A percentile compares a stretch with the other conserved stretches of the same genome.
Evolutionary conservation across 1,140 invertebrate genomes (phyloP).

Genomic region (Drosophila willistoni): DNA sequence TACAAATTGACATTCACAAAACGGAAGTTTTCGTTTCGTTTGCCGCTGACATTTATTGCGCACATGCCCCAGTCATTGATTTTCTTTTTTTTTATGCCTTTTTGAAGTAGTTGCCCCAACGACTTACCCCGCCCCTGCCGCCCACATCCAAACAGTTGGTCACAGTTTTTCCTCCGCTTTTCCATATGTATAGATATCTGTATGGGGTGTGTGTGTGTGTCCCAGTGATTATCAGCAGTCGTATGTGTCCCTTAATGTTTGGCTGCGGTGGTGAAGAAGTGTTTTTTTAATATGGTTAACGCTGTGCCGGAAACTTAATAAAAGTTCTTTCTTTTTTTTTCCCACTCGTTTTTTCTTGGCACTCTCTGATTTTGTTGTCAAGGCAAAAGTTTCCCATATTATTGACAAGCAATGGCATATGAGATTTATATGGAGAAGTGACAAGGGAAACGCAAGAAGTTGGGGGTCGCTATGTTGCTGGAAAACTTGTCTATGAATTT

Average conservation of each 20-base stretch:
- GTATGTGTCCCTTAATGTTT: conserved; percentile 45
- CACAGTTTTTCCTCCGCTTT: conserved; percentile 36
- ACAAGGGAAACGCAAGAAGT: conserved; percentile 20
- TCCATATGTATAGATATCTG: conserved; percentile 38
- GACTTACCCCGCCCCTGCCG: conserved; percentile 25
- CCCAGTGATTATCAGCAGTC: conserved; percentile 43
- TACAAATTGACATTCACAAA: conserved; percentile 35
- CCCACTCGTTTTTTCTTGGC: not conserved
- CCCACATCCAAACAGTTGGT: conserved; percentile 33
- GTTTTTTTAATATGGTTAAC: conserved; percentile 70
- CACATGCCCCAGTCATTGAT: conserved; percentile 76
- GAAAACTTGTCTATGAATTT: conserved; percentile 54
- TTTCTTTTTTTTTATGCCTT: conserved; percentile 73
- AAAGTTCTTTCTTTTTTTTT: conserved; percentile 47
- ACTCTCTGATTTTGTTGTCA: conserved; percentile 38
- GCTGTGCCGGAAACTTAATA: conserved; percentile 69
- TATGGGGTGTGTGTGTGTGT: conserved; percentile 27
- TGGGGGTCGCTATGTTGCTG: not conserved
- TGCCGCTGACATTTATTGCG: conserved; percentile 75
- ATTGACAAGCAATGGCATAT: conserved; percentile 57
- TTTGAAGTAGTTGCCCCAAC: conserved; percentile 45
- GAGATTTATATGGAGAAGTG: conserved; percentile 56
- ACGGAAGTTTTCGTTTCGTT: conserved; percentile 54
- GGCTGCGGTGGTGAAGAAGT: conserved; percentile 39
- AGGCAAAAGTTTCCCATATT: conserved; percentile 39